phyloP scores from a whole-genome alignment of 2,888 invertebrate genomes.

The Chaetoderma sp. region DNA sequence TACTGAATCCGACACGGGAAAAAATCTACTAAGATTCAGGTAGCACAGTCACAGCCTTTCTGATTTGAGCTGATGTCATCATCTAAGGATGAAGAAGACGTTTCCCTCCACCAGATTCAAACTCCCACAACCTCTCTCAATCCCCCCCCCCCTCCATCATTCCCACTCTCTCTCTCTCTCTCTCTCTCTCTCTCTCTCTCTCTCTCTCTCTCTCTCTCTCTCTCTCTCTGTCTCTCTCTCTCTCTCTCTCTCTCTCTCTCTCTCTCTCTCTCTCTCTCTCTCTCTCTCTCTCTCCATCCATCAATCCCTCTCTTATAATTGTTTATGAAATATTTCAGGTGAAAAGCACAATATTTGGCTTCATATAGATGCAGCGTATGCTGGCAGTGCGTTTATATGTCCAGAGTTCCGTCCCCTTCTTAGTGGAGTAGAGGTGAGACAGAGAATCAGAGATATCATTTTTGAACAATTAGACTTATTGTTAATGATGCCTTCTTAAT shows the following conservation, averaged over 20 bases:
- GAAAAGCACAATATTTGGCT: slow-evolving; percentile 81
- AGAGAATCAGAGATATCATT: too few relatives aligned
- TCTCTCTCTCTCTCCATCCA: too few relatives aligned
- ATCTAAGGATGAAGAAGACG: too few relatives aligned
- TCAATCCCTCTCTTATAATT: too few relatives aligned
- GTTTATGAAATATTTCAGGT: slow-evolving; percentile 39
- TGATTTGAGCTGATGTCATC: too few relatives aligned
- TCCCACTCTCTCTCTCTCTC: slow-evolving; percentile 12
- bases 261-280: not conserved
- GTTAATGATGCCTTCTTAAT: too few relatives aligned
- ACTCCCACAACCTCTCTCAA: too few relatives aligned
- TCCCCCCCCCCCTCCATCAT: not conserved
- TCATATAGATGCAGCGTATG: slow-evolving; percentile 99
- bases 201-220: slow-evolving; percentile 1
- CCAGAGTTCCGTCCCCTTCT: slow-evolving; percentile 94
- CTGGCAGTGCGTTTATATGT: slow-evolving; percentile 93
- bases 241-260: not conserved
- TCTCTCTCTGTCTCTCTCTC: slow-evolving; percentile 1
- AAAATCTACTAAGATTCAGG: too few relatives aligned
- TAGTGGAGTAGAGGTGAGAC: slow-evolving; percentile 75
- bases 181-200: slow-evolving; percentile 6
- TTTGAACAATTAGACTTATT: too few relatives aligned
- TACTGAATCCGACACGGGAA: too few relatives aligned
- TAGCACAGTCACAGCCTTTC: too few relatives aligned
- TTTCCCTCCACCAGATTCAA: too few relatives aligned